phyloP scores from a whole-genome alignment of 2,797 vertebrate species.

The Staurois parvus region DNA sequence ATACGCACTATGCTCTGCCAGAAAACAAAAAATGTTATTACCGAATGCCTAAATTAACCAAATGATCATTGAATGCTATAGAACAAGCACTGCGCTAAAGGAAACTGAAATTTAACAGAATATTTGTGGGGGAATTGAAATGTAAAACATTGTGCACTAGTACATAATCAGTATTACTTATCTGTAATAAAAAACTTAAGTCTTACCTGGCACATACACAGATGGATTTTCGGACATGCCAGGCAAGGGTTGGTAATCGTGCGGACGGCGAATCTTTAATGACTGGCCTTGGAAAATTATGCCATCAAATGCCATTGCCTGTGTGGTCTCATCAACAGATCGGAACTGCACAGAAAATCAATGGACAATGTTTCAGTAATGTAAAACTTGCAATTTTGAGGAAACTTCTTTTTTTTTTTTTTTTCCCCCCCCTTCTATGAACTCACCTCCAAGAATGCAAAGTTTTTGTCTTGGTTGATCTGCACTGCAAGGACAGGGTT shows the following conservation, averaged over 20 bases:
- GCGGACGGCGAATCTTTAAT: conserved; percentile 91
- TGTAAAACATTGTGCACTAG: not conserved
- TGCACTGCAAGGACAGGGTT: conserved; percentile 94
- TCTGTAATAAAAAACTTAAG: too few relatives aligned
- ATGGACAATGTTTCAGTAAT: not conserved
- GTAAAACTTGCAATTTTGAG: not conserved
- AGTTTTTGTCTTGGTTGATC: conserved; percentile 97
- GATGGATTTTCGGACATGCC: conserved; percentile 95
- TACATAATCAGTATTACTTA: not conserved
- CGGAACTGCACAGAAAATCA: conserved; percentile 80
- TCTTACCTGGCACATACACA: conserved; percentile 91
- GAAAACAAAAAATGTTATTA: conserved; percentile 28
- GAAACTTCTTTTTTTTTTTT: not conserved
- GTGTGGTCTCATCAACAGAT: conserved; percentile 93
- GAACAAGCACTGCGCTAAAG: not conserved
- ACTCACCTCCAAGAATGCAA: conserved; percentile 91
- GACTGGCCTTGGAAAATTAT: conserved; percentile 97
- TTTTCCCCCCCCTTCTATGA: too few relatives aligned
- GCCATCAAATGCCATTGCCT: conserved; percentile 94
- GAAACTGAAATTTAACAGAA: not conserved
- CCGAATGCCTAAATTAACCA: not conserved
- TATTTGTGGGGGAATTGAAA: not conserved
- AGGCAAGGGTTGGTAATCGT: conserved; percentile 92
- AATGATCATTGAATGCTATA: not conserved
- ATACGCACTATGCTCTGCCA: conserved; percentile 28